Evolutionary conservation across 2,113 vertebrate genomes (phyloP), one percentile per base, ranked within the genome.

Genomic region (Xenopus borealis): DNA sequence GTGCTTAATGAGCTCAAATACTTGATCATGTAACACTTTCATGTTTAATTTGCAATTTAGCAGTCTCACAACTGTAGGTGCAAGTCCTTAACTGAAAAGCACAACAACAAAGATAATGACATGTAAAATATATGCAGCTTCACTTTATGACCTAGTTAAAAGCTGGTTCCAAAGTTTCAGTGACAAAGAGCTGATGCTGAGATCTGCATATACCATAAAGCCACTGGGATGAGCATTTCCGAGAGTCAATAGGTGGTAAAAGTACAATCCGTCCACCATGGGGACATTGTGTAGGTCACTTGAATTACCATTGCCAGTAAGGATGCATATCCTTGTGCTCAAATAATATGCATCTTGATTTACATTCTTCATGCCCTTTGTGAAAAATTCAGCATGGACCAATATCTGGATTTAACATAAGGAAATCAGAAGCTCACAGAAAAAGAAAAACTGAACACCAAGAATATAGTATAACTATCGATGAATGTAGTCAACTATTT

Each of bases 71-170:
- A 62, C 63, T 64, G 59, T 23, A 33, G 67, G 59, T 64, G 66
- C 47, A 69, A 69, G 62, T 75, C 45, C 55, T 68, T 68, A 69
- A 69, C 57, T 76, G 58, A 45, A 69, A 63, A 69, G 61, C 66
- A 70, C 59, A 76, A 76, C 74, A 76, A 62, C 46, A 70, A 62
- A 61, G 59, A 62, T 76, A 76, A 76, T 76, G 74, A 76, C 46
- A 76, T 76, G 74, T 63, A 76, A 76, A 70, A 57, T 44, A 76
- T 69, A 76, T 69, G 67, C 74, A 57, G 59, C 47, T 70, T 76
- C 46, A 62, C 62, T 76, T 76, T 62, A 76, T 70, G 66, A 76
- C 74, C 66, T 76, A 76, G 65, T 69, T 76, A 76, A 70, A 70
- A 62, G 20, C 72, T 62, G 66, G 46, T 69, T 69, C 66, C 66